Conservation (phyloP, 1,140 invertebrate species). For the Thaumatotibia leucotreta region DNA sequence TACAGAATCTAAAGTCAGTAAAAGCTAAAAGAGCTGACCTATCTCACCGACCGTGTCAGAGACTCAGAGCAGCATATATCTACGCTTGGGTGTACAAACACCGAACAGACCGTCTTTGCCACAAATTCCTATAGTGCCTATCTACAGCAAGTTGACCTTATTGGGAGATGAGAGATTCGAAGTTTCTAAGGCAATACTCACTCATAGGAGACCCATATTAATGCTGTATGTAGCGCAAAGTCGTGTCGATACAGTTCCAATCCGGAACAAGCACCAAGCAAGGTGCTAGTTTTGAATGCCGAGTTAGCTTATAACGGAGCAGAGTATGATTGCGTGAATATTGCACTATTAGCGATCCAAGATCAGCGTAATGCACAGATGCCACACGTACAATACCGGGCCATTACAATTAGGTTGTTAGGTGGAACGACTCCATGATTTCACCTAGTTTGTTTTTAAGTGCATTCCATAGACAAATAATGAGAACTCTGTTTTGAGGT, state of each 20-base stretch:
- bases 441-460: background rate
- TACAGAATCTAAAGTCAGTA: too few relatives aligned
- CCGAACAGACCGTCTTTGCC: too few relatives aligned
- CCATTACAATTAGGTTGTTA: constrained; percentile 8
- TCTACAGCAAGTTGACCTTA: too few relatives aligned
- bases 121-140: too few relatives aligned
- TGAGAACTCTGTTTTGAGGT: background rate
- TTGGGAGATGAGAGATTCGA: too few relatives aligned
- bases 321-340: constrained; percentile 29
- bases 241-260: constrained; percentile 33
- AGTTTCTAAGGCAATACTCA: too few relatives aligned
- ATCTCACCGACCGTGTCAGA: too few relatives aligned
- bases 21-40: too few relatives aligned
- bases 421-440: background rate
- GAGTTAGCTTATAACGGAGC: constrained; percentile 27
- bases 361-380: constrained; percentile 21
- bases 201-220: constrained; percentile 36
- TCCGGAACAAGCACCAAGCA: constrained; percentile 31
- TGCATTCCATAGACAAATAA: background rate
- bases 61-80: too few relatives aligned
- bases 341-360: constrained; percentile 28
- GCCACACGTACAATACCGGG: background rate
- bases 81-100: too few relatives aligned
- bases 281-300: constrained; percentile 27
- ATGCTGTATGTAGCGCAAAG: constrained; percentile 25